Conservation (phyloP, 2,113 vertebrate species). For the Podocnemis expansa region DNA sequence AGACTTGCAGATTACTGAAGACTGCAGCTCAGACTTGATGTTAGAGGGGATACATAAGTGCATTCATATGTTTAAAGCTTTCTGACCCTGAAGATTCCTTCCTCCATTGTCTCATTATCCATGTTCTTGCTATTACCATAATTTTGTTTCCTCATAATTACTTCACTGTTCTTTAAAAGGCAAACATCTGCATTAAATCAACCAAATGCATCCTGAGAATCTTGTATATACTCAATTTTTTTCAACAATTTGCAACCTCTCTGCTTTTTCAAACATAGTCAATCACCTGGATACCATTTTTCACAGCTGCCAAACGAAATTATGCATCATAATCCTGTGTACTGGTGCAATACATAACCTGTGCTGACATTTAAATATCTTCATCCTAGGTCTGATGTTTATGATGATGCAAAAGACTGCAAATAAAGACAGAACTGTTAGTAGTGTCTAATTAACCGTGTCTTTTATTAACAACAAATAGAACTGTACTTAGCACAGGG, state of each 20-base stretch:
- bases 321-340: neutral
- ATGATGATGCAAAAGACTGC: constrained; percentile 14
- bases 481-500: neutral
- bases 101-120: constrained; percentile 54
- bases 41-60: constrained; percentile 35
- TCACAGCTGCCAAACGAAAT: neutral
- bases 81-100: constrained; percentile 45
- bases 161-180: constrained; percentile 49
- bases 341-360: neutral
- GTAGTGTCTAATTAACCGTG: neutral
- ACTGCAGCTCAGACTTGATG: constrained; percentile 48
- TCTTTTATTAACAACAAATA: constrained; percentile 6
- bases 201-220: constrained; percentile 38
- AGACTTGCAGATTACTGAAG: constrained; percentile 46
- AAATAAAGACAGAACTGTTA: neutral
- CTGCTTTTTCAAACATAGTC: constrained; percentile 33
- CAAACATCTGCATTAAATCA: constrained; percentile 63
- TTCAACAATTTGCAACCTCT: neutral
- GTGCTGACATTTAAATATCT: constrained; percentile 19
- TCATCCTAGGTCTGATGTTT: neutral
- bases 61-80: constrained; percentile 29
- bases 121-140: constrained; percentile 1
- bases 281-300: constrained; percentile 12
- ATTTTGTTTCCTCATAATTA: constrained; percentile 14
- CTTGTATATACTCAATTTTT: constrained; percentile 9